Evolutionary conservation across 2,797 vertebrate genomes (phyloP).

Genomic region (Microctenopoma lineatum): DNA sequence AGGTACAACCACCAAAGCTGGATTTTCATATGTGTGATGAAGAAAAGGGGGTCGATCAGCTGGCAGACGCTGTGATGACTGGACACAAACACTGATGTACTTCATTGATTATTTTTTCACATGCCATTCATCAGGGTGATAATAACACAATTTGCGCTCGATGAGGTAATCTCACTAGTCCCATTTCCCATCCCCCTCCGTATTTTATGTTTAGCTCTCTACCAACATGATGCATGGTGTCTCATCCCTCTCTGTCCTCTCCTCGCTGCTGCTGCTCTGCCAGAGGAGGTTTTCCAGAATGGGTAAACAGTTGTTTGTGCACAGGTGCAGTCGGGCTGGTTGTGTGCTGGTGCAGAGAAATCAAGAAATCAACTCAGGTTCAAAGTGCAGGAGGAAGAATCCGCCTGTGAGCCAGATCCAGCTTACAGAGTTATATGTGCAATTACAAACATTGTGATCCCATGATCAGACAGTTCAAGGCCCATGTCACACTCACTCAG

Average conservation of each 20-base stretch:
- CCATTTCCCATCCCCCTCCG: slow-evolving; percentile 59
- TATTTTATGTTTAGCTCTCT: slow-evolving; percentile 65
- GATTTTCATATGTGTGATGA: slow-evolving; percentile 24
- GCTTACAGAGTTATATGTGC: slow-evolving; percentile 32
- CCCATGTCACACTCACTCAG: slow-evolving; percentile 2
- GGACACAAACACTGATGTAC: background rate
- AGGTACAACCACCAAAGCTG: background rate
- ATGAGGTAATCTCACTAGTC: slow-evolving; percentile 73
- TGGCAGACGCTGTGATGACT: background rate
- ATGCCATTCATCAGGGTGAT: slow-evolving; percentile 27
- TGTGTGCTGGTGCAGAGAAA: slow-evolving; percentile 40
- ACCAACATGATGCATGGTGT: slow-evolving; percentile 59
- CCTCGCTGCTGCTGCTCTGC: slow-evolving; percentile 25
- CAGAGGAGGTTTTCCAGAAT: slow-evolving; percentile 33
- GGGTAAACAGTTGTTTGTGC: slow-evolving; percentile 7
- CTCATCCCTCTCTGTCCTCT: slow-evolving; percentile 25
- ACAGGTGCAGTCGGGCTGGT: slow-evolving; percentile 50
- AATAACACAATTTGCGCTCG: slow-evolving; percentile 65
- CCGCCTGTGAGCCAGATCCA: background rate
- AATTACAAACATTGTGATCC: slow-evolving; percentile 33
- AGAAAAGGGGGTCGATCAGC: slow-evolving; percentile 3
- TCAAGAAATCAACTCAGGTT: slow-evolving; percentile 23
- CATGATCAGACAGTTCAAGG: slow-evolving; percentile 18
- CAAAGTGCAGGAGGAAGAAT: slow-evolving; percentile 22
- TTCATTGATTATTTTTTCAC: background rate